phyloP scores from a whole-genome alignment of 2,888 invertebrate genomes.

The Hypena proboscidalis region DNA sequence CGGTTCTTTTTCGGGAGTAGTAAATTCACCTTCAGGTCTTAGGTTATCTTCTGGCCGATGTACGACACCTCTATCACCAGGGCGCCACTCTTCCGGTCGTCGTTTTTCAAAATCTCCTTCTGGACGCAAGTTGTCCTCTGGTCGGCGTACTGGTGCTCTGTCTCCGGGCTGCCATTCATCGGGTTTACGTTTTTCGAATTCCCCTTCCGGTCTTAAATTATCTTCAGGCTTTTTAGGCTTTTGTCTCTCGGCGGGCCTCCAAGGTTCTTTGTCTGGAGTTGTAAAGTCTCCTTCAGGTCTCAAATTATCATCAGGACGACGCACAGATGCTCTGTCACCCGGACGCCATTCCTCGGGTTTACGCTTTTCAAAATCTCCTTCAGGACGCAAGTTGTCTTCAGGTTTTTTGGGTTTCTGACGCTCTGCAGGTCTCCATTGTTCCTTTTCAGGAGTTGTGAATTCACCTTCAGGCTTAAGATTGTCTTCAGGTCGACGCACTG shows the following conservation, averaged over 20 bases:
- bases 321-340: slow-evolving; percentile 50
- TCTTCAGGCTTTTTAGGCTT: slow-evolving; percentile 50
- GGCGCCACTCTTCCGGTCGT: slow-evolving; percentile 50
- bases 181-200: slow-evolving; percentile 65
- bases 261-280: slow-evolving; percentile 31
- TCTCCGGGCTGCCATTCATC: slow-evolving; percentile 72
- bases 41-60: slow-evolving; percentile 71
- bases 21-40: slow-evolving; percentile 83
- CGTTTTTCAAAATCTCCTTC: slow-evolving; percentile 78
- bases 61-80: slow-evolving; percentile 57
- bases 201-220: slow-evolving; percentile 80
- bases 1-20: slow-evolving; percentile 65
- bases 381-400: slow-evolving; percentile 78
- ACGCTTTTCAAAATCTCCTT: slow-evolving; percentile 79
- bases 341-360: slow-evolving; percentile 67
- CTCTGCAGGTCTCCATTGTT: too few relatives aligned
- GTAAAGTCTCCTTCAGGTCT: slow-evolving; percentile 76
- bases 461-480: slow-evolving; percentile 79
- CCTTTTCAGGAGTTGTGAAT: too few relatives aligned
- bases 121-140: slow-evolving; percentile 78
- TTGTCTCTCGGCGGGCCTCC: slow-evolving; percentile 67
- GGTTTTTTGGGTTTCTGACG: too few relatives aligned
- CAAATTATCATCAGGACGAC: slow-evolving; percentile 60
- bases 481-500: slow-evolving; percentile 79
- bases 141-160: slow-evolving; percentile 56